Evolutionary conservation across 2,797 vertebrate species (phyloP), one percentile per base, ranked within the genome.

Genomic region (Paguma larvata): DNA sequence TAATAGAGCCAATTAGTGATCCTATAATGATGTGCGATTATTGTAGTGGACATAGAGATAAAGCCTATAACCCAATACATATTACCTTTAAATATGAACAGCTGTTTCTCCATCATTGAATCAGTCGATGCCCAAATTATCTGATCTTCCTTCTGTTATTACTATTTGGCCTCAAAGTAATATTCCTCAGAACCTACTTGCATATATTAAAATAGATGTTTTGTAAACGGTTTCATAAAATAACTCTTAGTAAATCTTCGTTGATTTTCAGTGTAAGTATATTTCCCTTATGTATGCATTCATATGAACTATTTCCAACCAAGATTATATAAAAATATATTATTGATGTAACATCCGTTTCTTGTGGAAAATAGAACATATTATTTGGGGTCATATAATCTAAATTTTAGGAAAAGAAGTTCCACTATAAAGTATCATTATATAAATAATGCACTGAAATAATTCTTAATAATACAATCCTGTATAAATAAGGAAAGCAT

Each of bases 151-250:
- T 46, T 95, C 41, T 21, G n/a, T 84, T n/a, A 88, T 65, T 80
- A 73, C 18, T 91, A 75, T 79, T 94, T 51, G 95, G 44, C 2
- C 13, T 75, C 41, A 80, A 86, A 87, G 62, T 46, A 84, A 91
- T 90, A 78, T 9, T 78, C 15, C 41, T 87, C 13, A 62, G 68
- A 84, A 34, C 27, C 19, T 73, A 68, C 62, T 67, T 63, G 85
- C 30, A 38, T 68, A 56, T 46, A 85, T 83, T 72, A 78, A 77
- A 86, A 62, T 41, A 13, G 14, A 56, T 79, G 8, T 68, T 90
- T 89, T 27, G 80, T 94, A 46, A 88, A 80, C 70, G 46, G 30
- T 80, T 96, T 91, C 38, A 63, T 56, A 83, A 94, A 88, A 73
- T 86, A 21, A 88, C 84, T 91, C 38, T 82, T 44, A 75, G 51